Base-by-base conservation (phyloP, 2,888 invertebrate species). In the Saturnia japonica region DNA sequence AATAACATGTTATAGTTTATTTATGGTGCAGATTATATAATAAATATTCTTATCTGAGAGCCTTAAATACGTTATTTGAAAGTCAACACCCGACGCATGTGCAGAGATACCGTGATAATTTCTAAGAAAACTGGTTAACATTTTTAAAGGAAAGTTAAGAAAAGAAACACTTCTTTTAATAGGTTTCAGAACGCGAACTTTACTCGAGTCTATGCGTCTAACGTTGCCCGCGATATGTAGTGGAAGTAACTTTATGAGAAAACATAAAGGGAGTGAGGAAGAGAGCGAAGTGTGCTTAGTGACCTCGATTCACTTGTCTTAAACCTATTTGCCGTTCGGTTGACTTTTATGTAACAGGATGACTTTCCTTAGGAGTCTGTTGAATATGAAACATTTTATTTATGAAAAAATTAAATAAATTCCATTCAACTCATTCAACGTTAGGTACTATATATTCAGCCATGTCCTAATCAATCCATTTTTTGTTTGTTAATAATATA, bases 321-420 rank as follows among this genome's bases (percentile, higher is more conserved):
- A 67, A 75, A 77, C 69, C 70, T 74, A 77, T 77, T 77, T 77
- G 67, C 73, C 74, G 69, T 73, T 70, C 72, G 72, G 72, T 69
- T 67, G 70, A 72, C 40, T 75, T 75, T 74, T 72, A 73, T 71
- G 69, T 64, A 40, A 64, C 40, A 64, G 40, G 40, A 64, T 40
- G 9, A 19, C 14, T 40, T n/a, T 9, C 19, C 40, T 8, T 40
- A 40, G 7, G 28, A 25, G 25, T 28, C 14, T 60, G 25, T 28
- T 25, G 57, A 60, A 16, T 28, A 3, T 60, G 57, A 28, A 28
- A 28, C 25, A 60, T 22, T 25, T 60, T 28, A 8, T 12, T 60
- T 60, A 60, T 28, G 7, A 60, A 14, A 60, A 60, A 28, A 28
- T 28, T 14, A 60, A 28, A 60, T 60, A 60, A 28, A 28, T 28